Evolutionary conservation across 2,888 invertebrate genomes (phyloP).

Genomic region (Villa cingulata): DNA sequence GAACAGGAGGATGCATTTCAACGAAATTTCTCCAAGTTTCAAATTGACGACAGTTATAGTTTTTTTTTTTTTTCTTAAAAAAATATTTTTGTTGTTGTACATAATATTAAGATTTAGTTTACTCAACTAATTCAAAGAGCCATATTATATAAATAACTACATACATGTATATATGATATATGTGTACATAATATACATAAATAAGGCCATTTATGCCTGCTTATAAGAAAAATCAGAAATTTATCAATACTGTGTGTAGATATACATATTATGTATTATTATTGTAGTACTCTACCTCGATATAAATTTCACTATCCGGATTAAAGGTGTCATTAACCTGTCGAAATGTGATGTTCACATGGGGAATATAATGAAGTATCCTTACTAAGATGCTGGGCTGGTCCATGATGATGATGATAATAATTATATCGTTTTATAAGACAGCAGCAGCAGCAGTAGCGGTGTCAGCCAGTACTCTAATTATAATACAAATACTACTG

Average conservation of each 20-base stretch:
- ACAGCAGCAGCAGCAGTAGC: slow-evolving; percentile 1
- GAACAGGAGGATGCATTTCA: background rate
- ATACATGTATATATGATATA: no score
- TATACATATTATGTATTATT: no score
- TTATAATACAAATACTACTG: slow-evolving; percentile 3
- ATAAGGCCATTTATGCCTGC: no score
- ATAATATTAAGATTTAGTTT: background rate
- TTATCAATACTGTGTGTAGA: no score
- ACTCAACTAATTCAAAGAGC: no score
- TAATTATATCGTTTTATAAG: background rate
- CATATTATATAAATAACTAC: background rate
- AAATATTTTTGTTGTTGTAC: background rate
- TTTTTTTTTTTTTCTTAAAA: background rate
- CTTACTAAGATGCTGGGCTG: slow-evolving; percentile 71
- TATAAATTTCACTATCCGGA: slow-evolving; percentile 75
- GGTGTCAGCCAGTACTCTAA: background rate
- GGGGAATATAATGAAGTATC: slow-evolving; percentile 80
- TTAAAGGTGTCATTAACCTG: slow-evolving; percentile 84
- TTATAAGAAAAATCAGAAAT: no score
- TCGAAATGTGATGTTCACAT: slow-evolving; percentile 80
- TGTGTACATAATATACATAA: no score
- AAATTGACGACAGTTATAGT: no score
- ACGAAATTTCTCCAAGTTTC: no score
- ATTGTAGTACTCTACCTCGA: slow-evolving; percentile 52
- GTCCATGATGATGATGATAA: slow-evolving; percentile 44